These are phyloP conservation scores for Nomada ruficornis DNA, from an alignment of 2,888 invertebrate genomes.

Conservation along the genomic window DNA sequence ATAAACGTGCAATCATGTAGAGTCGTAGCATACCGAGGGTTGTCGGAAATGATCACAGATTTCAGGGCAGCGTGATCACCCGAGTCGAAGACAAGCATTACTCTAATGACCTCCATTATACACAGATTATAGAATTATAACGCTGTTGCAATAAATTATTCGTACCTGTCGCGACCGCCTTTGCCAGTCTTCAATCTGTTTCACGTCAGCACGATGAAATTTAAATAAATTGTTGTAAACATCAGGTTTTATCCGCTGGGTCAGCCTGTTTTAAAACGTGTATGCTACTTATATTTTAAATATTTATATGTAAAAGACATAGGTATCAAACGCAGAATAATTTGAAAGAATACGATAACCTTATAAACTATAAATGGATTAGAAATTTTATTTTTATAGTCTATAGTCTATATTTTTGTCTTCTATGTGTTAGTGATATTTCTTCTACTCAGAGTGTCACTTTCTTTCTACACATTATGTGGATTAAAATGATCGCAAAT, in stretches of 20 bases:
- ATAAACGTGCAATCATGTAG: constrained; percentile 81
- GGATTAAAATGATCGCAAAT: no score
- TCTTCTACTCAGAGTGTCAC: no score
- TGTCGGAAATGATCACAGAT: constrained; percentile 75
- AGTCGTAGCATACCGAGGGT: constrained; percentile 67
- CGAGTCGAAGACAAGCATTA: constrained; percentile 81
- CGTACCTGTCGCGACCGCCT: constrained; percentile 44
- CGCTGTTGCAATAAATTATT: constrained; percentile 79
- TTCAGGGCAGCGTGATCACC: constrained; percentile 73
- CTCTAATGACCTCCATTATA: constrained; percentile 81
- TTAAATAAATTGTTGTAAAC: constrained; percentile 10
- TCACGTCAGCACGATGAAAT: constrained; percentile 6
- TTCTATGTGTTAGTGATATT: no score
- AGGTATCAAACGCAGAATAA: no score
- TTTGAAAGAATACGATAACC: no score
- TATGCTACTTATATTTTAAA: not conserved
- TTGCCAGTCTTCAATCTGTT: constrained; percentile 32
- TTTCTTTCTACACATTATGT: no score
- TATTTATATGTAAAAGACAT: not conserved
- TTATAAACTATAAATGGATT: no score
- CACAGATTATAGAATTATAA: constrained; percentile 82
- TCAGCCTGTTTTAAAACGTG: not conserved
- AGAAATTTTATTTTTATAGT: no score
- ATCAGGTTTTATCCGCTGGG: not conserved
- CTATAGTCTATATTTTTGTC: no score